A percentile compares a stretch with the other conserved stretches of the same genome.
Evolutionary conservation across 2,113 vertebrate genomes (phyloP).

Genomic region (Eptesicus fuscus): DNA sequence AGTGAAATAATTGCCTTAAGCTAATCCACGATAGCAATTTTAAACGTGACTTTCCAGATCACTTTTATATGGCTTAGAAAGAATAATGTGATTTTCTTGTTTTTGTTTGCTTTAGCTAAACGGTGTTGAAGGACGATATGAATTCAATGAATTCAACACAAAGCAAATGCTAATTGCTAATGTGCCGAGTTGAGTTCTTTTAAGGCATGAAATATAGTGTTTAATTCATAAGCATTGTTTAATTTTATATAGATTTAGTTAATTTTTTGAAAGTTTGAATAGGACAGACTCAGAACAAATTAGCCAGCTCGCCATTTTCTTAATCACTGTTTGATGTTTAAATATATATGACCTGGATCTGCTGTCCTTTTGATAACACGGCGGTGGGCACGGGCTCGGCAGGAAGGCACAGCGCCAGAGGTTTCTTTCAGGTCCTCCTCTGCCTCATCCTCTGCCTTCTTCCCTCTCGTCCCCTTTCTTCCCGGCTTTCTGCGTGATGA

Average conservation of each 20-base stretch:
- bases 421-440: background rate
- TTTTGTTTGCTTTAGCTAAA: conserved; percentile 84
- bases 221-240: conserved; percentile 72
- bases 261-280: conserved; percentile 43
- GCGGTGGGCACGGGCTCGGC: background rate
- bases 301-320: conserved; percentile 32
- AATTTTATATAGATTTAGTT: conserved; percentile 67
- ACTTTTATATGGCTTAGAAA: conserved; percentile 78
- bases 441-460: background rate
- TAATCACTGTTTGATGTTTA: conserved; percentile 30
- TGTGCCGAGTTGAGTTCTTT: conserved; percentile 50
- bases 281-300: conserved; percentile 49
- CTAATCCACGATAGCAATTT: conserved; percentile 84
- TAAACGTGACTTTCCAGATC: conserved; percentile 83
- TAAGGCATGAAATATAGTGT: conserved; percentile 19
- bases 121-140: conserved; percentile 79
- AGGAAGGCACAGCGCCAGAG: background rate
- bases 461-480: background rate
- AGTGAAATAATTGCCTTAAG: conserved; percentile 87
- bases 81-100: conserved; percentile 81
- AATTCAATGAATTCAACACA: conserved; percentile 79
- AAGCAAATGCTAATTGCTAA: conserved; percentile 82
- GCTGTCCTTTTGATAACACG: background rate
- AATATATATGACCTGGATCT: background rate
- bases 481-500: background rate